Conservation (phyloP, 2,797 vertebrate genomes). For the Onychomys torridus region DNA sequence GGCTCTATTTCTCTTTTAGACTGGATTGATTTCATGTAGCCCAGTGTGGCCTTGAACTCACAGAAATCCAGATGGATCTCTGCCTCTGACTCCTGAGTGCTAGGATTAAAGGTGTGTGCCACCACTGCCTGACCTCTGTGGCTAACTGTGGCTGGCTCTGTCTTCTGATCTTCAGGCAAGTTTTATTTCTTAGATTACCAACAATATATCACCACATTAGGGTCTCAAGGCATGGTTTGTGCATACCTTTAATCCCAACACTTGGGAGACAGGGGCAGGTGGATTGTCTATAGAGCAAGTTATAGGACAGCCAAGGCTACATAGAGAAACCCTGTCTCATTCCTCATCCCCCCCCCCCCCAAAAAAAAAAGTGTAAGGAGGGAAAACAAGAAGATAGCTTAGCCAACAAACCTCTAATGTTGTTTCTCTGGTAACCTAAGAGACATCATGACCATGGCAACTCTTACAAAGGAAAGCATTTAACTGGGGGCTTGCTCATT, state of each 20-base stretch:
- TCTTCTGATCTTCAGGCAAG: too few relatives aligned
- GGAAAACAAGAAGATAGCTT: neutral
- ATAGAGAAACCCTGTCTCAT: neutral
- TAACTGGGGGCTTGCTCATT: neutral
- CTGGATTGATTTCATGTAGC: too few relatives aligned
- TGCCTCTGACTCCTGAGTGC: too few relatives aligned
- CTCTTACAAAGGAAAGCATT: neutral
- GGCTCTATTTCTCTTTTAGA: too few relatives aligned
- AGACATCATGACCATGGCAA: neutral
- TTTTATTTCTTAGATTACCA: too few relatives aligned
- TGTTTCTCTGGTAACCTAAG: neutral
- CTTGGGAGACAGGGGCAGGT: neutral
- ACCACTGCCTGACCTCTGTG: too few relatives aligned
- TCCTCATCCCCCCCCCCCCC: rapidly evolving
- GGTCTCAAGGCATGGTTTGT: neutral
- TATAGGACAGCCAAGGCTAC: neutral
- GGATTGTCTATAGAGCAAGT: neutral
- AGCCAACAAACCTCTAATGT: too few relatives aligned
- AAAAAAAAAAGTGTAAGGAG: neutral
- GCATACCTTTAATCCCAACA: neutral
- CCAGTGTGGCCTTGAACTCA: too few relatives aligned
- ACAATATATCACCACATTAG: too few relatives aligned
- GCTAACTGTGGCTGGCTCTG: too few relatives aligned
- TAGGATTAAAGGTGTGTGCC: too few relatives aligned
- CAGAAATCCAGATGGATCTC: too few relatives aligned